phyloP scores from a whole-genome alignment of 1,140 invertebrate genomes.

The Ostrea edulis region DNA sequence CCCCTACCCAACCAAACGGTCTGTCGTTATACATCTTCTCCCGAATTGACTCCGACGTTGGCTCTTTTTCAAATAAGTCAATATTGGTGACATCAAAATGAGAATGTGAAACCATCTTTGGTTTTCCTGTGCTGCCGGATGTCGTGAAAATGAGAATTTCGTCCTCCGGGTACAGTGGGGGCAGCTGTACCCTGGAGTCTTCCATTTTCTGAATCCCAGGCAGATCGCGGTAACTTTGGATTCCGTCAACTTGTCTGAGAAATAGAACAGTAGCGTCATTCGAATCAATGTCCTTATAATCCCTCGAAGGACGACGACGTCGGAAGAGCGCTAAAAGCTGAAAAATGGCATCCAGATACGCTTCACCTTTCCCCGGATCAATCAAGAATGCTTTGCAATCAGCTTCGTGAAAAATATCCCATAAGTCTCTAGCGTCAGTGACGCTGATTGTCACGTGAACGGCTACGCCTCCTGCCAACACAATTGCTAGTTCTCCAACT shows the following conservation, averaged over 20 bases:
- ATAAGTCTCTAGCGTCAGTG: slow-evolving; percentile 1
- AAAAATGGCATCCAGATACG: slow-evolving; percentile 27
- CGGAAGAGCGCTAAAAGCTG: slow-evolving; percentile 29
- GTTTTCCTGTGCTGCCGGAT: slow-evolving; percentile 45
- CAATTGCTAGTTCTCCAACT: slow-evolving; percentile 38
- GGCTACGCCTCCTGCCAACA: slow-evolving; percentile 36
- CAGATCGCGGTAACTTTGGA: not conserved
- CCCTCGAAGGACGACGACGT: not conserved
- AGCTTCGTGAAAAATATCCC: slow-evolving; percentile 23
- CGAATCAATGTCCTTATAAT: slow-evolving; percentile 29
- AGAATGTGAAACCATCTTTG: slow-evolving; percentile 40
- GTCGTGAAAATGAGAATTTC: slow-evolving; percentile 38
- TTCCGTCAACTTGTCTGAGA: not conserved
- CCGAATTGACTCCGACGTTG: not conserved
- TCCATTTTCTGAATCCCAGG: slow-evolving; percentile 24
- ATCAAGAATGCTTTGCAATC: slow-evolving; percentile 40
- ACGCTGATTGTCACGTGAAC: slow-evolving; percentile 42
- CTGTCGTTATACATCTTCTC: slow-evolving; percentile 52
- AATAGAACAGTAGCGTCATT: slow-evolving; percentile 18
- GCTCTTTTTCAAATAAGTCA: not conserved
- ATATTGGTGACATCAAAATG: slow-evolving; percentile 24
- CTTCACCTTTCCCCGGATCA: slow-evolving; percentile 33
- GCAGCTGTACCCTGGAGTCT: not conserved
- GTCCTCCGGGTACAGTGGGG: slow-evolving; percentile 37
- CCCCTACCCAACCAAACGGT: slow-evolving; percentile 56